phyloP scores from a whole-genome alignment of 2,113 vertebrate genomes.

The Procavia capensis region DNA sequence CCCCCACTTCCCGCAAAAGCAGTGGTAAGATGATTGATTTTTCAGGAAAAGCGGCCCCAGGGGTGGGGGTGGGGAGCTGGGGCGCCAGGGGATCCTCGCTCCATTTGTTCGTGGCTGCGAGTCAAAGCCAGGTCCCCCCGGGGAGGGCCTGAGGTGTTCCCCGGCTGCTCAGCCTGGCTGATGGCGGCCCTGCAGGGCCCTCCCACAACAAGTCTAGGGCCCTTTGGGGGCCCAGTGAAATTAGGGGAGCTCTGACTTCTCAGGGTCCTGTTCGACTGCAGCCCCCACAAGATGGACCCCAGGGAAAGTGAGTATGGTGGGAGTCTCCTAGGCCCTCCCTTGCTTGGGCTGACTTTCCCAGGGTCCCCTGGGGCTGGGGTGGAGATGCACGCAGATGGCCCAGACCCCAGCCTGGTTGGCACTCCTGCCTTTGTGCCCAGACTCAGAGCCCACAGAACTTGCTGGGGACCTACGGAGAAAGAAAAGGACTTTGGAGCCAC shows the following conservation, averaged over 20 bases:
- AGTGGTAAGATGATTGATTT: constrained; percentile 72
- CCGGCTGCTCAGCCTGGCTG: neutral
- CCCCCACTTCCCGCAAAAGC: constrained; percentile 73
- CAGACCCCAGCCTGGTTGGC: no score
- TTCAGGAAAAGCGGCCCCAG: constrained; percentile 60
- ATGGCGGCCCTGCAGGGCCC: neutral
- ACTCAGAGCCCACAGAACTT: neutral
- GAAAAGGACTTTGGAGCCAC: neutral
- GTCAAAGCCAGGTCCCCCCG: constrained; percentile 57
- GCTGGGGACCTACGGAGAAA: neutral
- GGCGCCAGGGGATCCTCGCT: constrained; percentile 59
- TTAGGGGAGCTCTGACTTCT: neutral
- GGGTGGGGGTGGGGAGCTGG: constrained; percentile 38
- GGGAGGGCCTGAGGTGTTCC: constrained; percentile 39
- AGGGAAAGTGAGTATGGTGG: neutral
- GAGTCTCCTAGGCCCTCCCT: neutral
- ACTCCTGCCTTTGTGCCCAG: no score
- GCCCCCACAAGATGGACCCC: neutral
- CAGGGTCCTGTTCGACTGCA: neutral
- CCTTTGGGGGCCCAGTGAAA: neutral
- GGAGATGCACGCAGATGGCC: neutral
- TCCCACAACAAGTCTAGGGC: neutral
- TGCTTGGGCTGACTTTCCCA: neutral
- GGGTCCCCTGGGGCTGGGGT: rapidly evolving
- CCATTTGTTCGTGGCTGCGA: constrained; percentile 55